phyloP scores from a whole-genome alignment of 1,140 invertebrate species.

The Sinella curviseta region DNA sequence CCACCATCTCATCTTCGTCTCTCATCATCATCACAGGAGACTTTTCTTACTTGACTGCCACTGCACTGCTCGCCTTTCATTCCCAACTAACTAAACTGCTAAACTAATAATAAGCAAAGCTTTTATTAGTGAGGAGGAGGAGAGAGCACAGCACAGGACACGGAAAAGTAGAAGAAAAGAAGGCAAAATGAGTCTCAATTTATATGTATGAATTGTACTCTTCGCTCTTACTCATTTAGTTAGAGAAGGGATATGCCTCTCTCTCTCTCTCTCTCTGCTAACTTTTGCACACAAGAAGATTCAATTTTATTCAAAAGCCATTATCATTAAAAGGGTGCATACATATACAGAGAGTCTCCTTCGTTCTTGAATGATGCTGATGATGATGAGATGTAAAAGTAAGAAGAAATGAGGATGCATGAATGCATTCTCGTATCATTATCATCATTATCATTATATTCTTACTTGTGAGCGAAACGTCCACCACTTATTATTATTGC shows the following conservation, averaged over 20 bases:
- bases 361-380: too few species aligned
- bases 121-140: neutral
- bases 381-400: constrained; percentile 11
- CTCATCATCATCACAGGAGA: neutral
- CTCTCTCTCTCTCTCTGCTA: too few species aligned
- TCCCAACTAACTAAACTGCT: neutral
- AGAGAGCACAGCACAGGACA: too few species aligned
- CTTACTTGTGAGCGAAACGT: too few species aligned
- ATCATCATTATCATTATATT: constrained; percentile 13
- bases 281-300: neutral
- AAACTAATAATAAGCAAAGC: constrained; percentile 8
- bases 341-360: too few species aligned
- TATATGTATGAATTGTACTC: constrained; percentile 3
- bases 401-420: constrained; percentile 17
- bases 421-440: constrained; percentile 13
- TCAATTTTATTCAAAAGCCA: constrained; percentile 18
- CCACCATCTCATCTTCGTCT: too few species aligned
- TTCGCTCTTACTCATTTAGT: neutral
- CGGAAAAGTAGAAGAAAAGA: too few species aligned
- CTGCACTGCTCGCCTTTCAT: too few species aligned
- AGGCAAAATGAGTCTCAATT: neutral
- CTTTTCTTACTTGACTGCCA: neutral
- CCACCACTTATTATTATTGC: too few species aligned
- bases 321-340: constrained; percentile 14
- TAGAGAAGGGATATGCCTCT: too few species aligned